These are phyloP conservation scores for Sarcophaga variegata DNA, from an alignment of 2,888 invertebrate species.

Conservation along the genomic window DNA sequence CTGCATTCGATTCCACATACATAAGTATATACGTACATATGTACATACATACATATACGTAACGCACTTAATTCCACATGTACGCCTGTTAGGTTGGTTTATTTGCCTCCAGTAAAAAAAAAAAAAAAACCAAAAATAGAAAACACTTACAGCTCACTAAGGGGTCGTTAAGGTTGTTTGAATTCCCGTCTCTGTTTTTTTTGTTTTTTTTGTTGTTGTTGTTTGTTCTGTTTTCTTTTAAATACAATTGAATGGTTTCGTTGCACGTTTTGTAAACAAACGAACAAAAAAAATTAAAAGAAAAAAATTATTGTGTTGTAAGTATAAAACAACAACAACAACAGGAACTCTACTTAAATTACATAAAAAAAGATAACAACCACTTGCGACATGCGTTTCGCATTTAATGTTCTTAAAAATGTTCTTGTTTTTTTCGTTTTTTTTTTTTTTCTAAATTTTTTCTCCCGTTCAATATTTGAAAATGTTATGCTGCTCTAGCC, in stretches of 20 bases:
- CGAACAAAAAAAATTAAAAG: background rate
- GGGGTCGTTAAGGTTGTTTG: constrained; percentile 57
- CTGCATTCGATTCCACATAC: constrained; percentile 20
- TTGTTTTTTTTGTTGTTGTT: background rate
- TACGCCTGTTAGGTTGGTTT: background rate
- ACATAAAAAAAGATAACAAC: constrained; percentile 58
- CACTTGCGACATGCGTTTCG: constrained; percentile 71
- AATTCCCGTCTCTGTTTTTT: constrained; percentile 20
- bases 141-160: constrained; percentile 42
- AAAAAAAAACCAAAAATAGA: background rate
- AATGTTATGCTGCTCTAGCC: constrained; percentile 6
- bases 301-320: background rate
- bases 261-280: constrained; percentile 58
- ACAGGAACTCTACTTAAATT: background rate
- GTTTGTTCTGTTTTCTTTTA: background rate
- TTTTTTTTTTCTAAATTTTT: constrained; percentile 8
- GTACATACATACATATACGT: background rate
- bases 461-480: background rate
- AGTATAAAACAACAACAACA: background rate
- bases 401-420: constrained; percentile 69
- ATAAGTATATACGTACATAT: background rate
- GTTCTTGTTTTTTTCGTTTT: constrained; percentile 34
- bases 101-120: background rate
- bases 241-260: constrained; percentile 47
- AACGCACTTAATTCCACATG: background rate